Evolutionary conservation across 2,888 invertebrate genomes (phyloP), one percentile per base, ranked within the genome.

Genomic region (Tetranychus piercei): DNA sequence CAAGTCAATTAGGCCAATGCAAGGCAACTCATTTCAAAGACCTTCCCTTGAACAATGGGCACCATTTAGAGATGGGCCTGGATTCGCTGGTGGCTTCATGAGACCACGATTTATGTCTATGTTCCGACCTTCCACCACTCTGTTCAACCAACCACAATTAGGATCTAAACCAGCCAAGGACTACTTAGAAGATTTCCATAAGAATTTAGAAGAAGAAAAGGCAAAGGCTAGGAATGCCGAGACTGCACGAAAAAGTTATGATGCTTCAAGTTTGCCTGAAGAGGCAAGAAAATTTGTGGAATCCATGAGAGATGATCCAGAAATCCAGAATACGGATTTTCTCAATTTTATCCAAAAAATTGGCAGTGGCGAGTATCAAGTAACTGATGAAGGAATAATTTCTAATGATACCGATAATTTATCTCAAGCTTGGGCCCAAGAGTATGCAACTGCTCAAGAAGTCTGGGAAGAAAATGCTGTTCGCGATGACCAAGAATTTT

Each of bases 271-370:
- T 72, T 71, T 76, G 44, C 44, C 72, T n/a, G 67, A 71, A 64
- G 72, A 75, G 43, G 71, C 71, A 4, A 69, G 69, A 34, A 73
- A 76, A 44, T 64, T 75, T 44, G 55, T 76, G 44, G 74, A 72
- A 45, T 34, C 44, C 8, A 71, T 72, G 18, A 71, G 44, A 6
- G 44, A 71, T 20, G 73, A 74, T 44, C 69, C 20, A 64, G 81
- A 81, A 81, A 78, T 80, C 9, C 80, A 81, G 76, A 81, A 81
- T 73, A 81, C 80, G 72, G 77, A 79, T 6, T 91, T 92, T 80
- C 89, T 91, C 88, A 88, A 88, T 80, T 91, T 91, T 81, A 90
- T 92, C 88, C 87, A 88, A 80, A 88, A 88, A 83, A 87, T 90
- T 76, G 88, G 88, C 81, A 87, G 88, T 80, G 88, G 81, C 74